These are phyloP conservation scores for Tipula vernalis DNA, from an alignment of 2,888 invertebrate genomes.

Conservation along the genomic window DNA sequence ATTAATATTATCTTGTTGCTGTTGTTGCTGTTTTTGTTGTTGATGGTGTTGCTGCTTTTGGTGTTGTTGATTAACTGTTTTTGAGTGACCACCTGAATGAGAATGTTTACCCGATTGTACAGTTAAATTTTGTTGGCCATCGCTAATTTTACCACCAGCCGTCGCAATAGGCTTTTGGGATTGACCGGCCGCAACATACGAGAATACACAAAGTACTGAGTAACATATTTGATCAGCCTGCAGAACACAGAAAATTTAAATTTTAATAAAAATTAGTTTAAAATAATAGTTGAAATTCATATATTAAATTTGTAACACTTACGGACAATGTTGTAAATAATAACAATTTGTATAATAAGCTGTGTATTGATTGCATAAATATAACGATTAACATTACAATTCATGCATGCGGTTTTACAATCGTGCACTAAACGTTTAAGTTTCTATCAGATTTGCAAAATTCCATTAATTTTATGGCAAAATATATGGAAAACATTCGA, in stretches of 20 bases:
- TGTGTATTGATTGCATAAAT: neutral
- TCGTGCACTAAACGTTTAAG: neutral
- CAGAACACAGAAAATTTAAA: neutral
- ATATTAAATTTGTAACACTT: neutral
- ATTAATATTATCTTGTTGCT: constrained; percentile 12
- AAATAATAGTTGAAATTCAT: neutral
- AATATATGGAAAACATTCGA: constrained; percentile 56
- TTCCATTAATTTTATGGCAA: constrained; percentile 35
- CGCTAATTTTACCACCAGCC: constrained; percentile 27
- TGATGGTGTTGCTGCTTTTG: constrained; percentile 13
- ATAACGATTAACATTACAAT: neutral
- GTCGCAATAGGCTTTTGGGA: constrained; percentile 43
- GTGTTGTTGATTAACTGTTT: constrained; percentile 9
- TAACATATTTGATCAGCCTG: constrained; percentile 99
- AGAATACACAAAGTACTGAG: constrained; percentile 97
- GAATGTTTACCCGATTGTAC: neutral
- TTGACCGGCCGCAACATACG: constrained; percentile 90
- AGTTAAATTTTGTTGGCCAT: constrained; percentile 24
- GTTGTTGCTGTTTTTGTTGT: constrained; percentile 15
- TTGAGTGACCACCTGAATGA: constrained; percentile 11
- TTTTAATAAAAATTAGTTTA: neutral
- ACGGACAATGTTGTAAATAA: neutral
- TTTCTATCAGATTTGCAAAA: neutral
- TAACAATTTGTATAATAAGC: neutral
- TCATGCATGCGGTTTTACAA: neutral